phyloP scores from a whole-genome alignment of 2,797 vertebrate genomes.

The Bradypodion ventrale region DNA sequence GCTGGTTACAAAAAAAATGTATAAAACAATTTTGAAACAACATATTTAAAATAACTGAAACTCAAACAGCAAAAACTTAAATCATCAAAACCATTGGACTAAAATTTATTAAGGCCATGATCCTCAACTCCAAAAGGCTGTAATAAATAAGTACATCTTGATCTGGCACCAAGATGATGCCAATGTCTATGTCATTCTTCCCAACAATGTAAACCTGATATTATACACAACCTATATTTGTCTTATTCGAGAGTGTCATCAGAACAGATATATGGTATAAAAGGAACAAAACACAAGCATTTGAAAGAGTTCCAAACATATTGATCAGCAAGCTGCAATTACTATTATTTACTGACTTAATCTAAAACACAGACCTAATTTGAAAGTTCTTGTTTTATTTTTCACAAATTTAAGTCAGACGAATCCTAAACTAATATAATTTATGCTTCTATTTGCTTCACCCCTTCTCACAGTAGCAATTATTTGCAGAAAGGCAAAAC shows the following conservation, averaged over 20 bases:
- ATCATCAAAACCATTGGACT: no score
- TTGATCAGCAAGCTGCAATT: not conserved
- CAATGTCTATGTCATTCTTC: accelerated
- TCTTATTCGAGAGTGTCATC: not conserved
- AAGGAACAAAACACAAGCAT: not conserved
- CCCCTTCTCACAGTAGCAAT: slow-evolving; percentile 15
- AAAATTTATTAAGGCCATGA: no score
- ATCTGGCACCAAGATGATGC: no score
- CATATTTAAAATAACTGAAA: no score
- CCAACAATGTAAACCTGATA: not conserved
- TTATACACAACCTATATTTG: not conserved
- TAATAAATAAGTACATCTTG: no score
- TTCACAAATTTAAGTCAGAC: not conserved
- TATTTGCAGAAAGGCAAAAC: slow-evolving; percentile 3
- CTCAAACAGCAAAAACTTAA: no score
- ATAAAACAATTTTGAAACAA: no score
- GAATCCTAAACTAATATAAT: not conserved
- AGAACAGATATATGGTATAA: accelerated
- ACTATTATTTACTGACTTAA: not conserved
- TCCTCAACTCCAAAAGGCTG: no score
- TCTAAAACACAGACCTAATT: not conserved
- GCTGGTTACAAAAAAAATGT: no score
- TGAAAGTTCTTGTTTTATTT: slow-evolving; percentile 1
- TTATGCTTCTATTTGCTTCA: not conserved
- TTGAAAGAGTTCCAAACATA: not conserved